Base-by-base conservation (phyloP, 2,888 invertebrate genomes). In the Sarcophaga rosellei region DNA sequence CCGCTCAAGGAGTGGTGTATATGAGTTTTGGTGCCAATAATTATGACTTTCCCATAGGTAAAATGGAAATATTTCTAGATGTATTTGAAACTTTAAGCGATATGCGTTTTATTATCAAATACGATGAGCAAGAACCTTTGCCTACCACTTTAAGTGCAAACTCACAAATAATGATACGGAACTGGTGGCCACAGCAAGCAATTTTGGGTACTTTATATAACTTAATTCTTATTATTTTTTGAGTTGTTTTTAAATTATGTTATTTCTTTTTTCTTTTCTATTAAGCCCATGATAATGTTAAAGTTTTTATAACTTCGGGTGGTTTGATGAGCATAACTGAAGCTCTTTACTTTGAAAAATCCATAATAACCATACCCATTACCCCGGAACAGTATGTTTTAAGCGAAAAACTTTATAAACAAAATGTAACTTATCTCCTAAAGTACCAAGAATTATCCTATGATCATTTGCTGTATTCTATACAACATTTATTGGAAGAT, bases 291-390 rank as follows among this genome's bases (percentile, higher is more conserved):
- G 92, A 93, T 2, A 95, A 94, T 81, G 92, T 95, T 1, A 94
- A 93, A 87, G 89, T 94, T 0, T 95, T 95, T 87, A 94, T 95
- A 83, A 95, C 94, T 11, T 94, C 95, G 89, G 95, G 95, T 45
- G 95, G 95, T 0, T 91, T 94, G 68, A 93, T 95, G 88, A 94
- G 95, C 84, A 92, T 94, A 15, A 94, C 94, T 86, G 95, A 95
- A 90, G 93, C 95, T 0, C 92, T 94, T 35, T 92, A 93, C 84
- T 92, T 93, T 61, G 93, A 92, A 35, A 94, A 94, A 59, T 94
- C 94, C 3, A 92, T 95, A 74, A 90, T 95, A 74, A 94, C 94
- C 62, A 93, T 95, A 86, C 95, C 95, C 57, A 91, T 95, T 44
- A 92, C 93, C 61, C 93, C 93, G 25, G 95, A 95, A 87, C 95